A percentile compares a stretch with the other conserved stretches of the same genome.
phyloP scores from a whole-genome alignment of 2,797 vertebrate species.

The Falco berigora region DNA sequence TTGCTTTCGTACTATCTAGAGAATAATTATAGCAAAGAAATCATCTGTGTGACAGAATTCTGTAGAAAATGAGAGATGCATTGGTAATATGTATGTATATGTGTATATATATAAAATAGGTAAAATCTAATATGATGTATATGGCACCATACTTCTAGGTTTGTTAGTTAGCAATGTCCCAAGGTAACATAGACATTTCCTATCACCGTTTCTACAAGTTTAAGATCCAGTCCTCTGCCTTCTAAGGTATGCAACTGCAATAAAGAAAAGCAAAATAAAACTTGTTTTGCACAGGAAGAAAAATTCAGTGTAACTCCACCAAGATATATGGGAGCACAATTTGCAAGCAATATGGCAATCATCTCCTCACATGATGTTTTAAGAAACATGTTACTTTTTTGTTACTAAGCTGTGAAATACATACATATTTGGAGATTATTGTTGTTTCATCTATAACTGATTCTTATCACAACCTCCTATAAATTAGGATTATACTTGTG shows the following conservation, averaged over 20 bases:
- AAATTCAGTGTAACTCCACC: background rate
- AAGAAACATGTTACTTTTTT: background rate
- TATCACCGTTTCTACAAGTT: background rate
- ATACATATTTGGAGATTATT: background rate
- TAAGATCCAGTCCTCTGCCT: background rate
- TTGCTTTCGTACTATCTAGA: background rate
- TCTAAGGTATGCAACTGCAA: background rate
- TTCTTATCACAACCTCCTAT: background rate
- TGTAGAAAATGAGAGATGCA: background rate
- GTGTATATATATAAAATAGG: too few species aligned
- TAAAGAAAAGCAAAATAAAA: background rate
- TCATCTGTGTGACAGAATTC: background rate
- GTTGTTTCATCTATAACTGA: background rate
- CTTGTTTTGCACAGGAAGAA: background rate
- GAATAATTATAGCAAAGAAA: background rate
- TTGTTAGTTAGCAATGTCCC: background rate
- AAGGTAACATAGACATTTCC: background rate
- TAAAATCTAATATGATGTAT: background rate
- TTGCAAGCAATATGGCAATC: background rate
- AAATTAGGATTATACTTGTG: background rate
- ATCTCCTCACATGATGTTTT: background rate
- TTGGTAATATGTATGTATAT: background rate
- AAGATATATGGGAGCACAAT: background rate
- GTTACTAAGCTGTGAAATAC: background rate
- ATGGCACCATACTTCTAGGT: background rate